phyloP scores from a whole-genome alignment of 37 sponge, comb jelly and placozoan species.

The Axinella damicornis region DNA sequence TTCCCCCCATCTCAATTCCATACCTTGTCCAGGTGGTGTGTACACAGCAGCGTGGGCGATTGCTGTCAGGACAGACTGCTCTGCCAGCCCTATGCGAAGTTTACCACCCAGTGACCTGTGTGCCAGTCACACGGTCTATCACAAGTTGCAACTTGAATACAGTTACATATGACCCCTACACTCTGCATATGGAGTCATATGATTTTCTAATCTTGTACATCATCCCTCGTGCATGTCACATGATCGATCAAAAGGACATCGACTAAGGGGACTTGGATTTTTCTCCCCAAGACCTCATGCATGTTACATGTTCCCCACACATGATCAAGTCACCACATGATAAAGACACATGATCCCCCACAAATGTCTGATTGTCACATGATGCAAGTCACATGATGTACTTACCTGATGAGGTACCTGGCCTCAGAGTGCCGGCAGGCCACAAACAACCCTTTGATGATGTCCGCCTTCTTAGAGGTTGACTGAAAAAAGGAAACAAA shows the following conservation, averaged over 20 bases:
- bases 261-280: background rate
- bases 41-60: constrained; percentile 89
- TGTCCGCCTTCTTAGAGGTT: constrained; percentile 83
- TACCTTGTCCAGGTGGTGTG: constrained; percentile 92
- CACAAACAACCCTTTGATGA: constrained; percentile 90
- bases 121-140: background rate
- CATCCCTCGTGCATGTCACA: background rate
- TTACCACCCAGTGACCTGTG: constrained; percentile 92
- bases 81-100: constrained; percentile 95
- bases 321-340: background rate
- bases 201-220: background rate
- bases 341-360: background rate
- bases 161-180: constrained; percentile 12
- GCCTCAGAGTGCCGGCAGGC: constrained; percentile 89
- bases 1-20: background rate
- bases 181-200: too few species aligned
- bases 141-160: background rate
- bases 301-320: constrained; percentile 20
- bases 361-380: background rate
- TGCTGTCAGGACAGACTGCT: constrained; percentile 95
- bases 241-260: too few species aligned
- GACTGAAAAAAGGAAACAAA: constrained; percentile 43
- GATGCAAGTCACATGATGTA: background rate
- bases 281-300: background rate
- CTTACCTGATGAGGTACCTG: constrained; percentile 85